Evolutionary conservation across 1,140 invertebrate species (phyloP).

Genomic region (Oreohelix idahoensis): DNA sequence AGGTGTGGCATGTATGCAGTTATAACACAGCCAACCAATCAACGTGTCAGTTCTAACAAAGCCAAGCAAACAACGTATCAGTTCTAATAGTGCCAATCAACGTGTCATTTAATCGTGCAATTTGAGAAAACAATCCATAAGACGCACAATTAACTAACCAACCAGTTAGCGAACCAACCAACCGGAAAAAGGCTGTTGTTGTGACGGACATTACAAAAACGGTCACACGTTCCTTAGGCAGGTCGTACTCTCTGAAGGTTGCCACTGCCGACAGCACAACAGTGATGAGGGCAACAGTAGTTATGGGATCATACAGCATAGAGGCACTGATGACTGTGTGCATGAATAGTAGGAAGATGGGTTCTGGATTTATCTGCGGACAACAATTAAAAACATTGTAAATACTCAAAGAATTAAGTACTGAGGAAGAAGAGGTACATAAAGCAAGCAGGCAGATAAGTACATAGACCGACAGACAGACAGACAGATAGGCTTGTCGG

Average conservation of each 20-base stretch:
- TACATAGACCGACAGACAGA: too few species aligned
- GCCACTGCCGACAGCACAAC: not conserved
- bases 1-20: too few species aligned
- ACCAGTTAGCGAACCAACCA: conserved; percentile 10
- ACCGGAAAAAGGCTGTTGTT: conserved; percentile 17
- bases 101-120: too few species aligned
- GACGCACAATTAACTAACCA: conserved; percentile 8
- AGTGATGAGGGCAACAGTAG: conserved; percentile 17
- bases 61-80: too few species aligned
- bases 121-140: not conserved
- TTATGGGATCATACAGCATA: conserved; percentile 24
- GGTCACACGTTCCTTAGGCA: not conserved
- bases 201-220: conserved; percentile 22
- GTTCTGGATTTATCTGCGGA: conserved; percentile 27
- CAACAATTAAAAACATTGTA: not conserved
- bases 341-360: conserved; percentile 16
- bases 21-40: too few species aligned
- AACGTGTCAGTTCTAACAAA: too few species aligned
- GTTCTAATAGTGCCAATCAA: too few species aligned
- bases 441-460: too few species aligned
- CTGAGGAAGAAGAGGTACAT: too few species aligned
- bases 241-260: not conserved
- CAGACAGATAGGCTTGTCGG: too few species aligned
- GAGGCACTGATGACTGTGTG: conserved; percentile 6
- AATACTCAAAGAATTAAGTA: too few species aligned